phyloP scores from a whole-genome alignment of 2,888 invertebrate genomes.

The Thera obeliscata region DNA sequence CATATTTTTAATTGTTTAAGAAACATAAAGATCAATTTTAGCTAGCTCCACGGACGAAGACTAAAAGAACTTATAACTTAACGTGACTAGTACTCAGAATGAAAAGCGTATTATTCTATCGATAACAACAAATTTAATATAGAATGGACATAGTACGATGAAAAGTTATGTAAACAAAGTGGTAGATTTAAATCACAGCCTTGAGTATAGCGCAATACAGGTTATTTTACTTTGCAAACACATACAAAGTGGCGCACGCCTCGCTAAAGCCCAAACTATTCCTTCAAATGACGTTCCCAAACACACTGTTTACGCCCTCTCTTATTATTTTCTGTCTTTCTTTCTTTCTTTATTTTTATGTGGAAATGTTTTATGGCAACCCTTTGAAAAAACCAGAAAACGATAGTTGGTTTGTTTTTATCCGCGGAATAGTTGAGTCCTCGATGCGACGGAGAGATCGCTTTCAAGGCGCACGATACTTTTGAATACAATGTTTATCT shows the following conservation, averaged over 20 bases:
- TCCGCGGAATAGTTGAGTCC: background rate
- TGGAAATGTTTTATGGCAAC: constrained; percentile 30
- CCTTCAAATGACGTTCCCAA: constrained; percentile 30
- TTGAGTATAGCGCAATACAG: background rate
- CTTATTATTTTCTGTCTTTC: constrained; percentile 48
- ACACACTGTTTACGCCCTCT: constrained; percentile 44
- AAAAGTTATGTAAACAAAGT: too few species aligned
- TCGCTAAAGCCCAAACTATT: constrained; percentile 46
- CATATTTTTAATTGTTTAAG: too few species aligned
- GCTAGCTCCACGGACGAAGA: too few species aligned
- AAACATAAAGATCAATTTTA: too few species aligned
- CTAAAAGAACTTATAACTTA: too few species aligned
- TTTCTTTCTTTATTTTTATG: constrained; percentile 34
- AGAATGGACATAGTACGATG: too few species aligned
- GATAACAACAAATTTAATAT: too few species aligned
- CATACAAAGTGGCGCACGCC: constrained; percentile 7
- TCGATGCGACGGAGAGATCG: too few species aligned
- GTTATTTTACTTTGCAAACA: constrained; percentile 7
- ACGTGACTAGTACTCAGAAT: too few species aligned
- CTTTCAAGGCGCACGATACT: too few species aligned
- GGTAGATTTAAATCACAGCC: background rate
- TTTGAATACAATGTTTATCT: too few species aligned
- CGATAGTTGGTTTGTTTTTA: constrained; percentile 27
- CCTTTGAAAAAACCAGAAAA: constrained; percentile 22
- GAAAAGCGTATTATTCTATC: too few species aligned